phyloP scores from a whole-genome alignment of 2,888 invertebrate genomes.

The Heliconius aoede region DNA sequence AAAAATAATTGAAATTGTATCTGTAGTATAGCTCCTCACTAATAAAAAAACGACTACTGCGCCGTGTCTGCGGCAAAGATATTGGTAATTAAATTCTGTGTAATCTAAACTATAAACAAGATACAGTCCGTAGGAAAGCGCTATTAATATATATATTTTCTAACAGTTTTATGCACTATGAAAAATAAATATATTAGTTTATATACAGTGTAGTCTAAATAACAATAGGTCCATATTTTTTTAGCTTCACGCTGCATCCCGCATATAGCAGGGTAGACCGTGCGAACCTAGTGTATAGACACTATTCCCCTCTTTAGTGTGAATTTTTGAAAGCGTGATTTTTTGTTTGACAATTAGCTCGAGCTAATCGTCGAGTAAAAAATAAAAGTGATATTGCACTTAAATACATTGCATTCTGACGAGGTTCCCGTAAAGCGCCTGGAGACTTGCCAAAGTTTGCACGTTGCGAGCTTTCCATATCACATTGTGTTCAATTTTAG shows the following conservation, averaged over 20 bases:
- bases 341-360: neutral
- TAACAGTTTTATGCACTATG: neutral
- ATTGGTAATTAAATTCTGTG: neutral
- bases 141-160: neutral
- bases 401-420: conserved; percentile 27
- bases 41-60: neutral
- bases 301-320: neutral
- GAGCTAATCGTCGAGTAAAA: neutral
- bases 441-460: conserved; percentile 19
- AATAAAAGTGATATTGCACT: conserved; percentile 22
- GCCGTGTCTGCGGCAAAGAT: neutral
- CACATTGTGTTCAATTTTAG: conserved; percentile 15
- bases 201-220: neutral
- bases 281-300: neutral
- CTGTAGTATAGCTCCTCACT: too few relatives aligned
- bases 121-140: neutral
- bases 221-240: neutral
- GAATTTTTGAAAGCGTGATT: neutral
- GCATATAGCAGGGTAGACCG: neutral
- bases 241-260: neutral
- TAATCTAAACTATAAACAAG: neutral
- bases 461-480: conserved; percentile 6
- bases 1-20: too few relatives aligned
- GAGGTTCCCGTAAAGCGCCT: conserved; percentile 20
- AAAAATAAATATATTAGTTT: neutral